Evolutionary conservation across 2,797 vertebrate genomes (phyloP), one percentile per base, ranked within the genome.

Genomic region (Amblyraja radiata): DNA sequence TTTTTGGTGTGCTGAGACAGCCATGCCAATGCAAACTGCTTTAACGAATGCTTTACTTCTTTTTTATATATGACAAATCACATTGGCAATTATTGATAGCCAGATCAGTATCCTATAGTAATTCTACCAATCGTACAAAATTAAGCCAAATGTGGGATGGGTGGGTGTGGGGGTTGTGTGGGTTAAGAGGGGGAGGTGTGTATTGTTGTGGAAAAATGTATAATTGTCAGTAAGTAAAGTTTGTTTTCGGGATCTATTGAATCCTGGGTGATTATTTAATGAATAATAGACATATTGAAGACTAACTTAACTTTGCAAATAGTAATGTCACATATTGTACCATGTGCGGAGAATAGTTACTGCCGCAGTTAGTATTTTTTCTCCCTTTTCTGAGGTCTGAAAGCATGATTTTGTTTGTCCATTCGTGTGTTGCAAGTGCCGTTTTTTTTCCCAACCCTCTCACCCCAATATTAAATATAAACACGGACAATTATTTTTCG

Each of bases 1-100:
- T 97, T 96, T 96, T 94, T 93, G 93, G 96, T 96, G 97, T 95
- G 95, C 95, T 96, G 93, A 93, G 96, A 96, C 96, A 94, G 94
- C 94, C 95, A 94, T 95, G 95, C 96, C 93, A 1, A 93, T 93
- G 93, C 94, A 95, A 96, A 95, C 93, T 93, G 93, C 93, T 94
- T 93, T 93, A 71, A 94, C 93, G 93, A 94, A 93, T 94, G 93
- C 78, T 96, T 97, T 97, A 97, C 97, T 96, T 97, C 96, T 96
- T 94, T 46, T 97, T 96, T 96, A 96, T 93, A 97, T 97, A 95
- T 93, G 71, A 76, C 90, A 74, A 92, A 92, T 74, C 90, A 76
- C 90, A 92, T 54, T 92, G 90, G 90, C 90, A 92, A 92, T 92
- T 92, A 92, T 92, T 92, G 90, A 92, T 92, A 92, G 90, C 39